Base-by-base conservation (phyloP, 2,888 invertebrate species). In the Alitta virens region DNA sequence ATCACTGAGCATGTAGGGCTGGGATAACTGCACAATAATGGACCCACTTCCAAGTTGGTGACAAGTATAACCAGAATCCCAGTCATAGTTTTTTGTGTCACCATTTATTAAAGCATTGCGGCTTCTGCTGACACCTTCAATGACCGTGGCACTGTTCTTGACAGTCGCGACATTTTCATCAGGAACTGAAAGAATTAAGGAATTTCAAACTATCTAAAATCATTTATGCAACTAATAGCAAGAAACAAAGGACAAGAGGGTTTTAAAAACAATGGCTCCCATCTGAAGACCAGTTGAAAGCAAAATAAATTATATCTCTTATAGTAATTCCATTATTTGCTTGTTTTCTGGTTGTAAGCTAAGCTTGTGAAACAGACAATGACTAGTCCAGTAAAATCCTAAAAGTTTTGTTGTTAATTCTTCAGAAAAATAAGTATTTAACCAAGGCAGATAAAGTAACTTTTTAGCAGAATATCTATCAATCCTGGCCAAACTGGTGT, bases 1-100 rank as follows among this genome's bases (percentile, higher is more conserved):
- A 27, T 93, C 93, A 62, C 42, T 53, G 21, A 60, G 52, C 78
- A 94, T 86, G 82, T 94, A 97, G 1, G 99, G 98, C 86, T 99
- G 99, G 73, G 90, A 93, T 70, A 99, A 87, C 84, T 98, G 95
- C 66, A 99, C 91, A 73, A 94, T 87, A 78, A 99, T 96, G 72
- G 92, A 90, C 70, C 92, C 91, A 72, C 94, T 79, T 33, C 82
- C 82, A 59, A 82, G 74, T 84, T 96, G 96, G 70, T 97, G 96
- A 82, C 96, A 97, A 2, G 96, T 97, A 83, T 97, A 98, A 67
- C 97, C 97, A 60, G 91, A 92, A 84, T 99, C 98, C 97, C 97
- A 98, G 85, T 98, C 96, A 83, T 98, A 99, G 84, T 92, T 90
- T 75, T 89, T 88, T 60, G 88, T 92, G 82, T 98, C 94, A 16